These are phyloP conservation scores for Dendroctonus valens DNA, from an alignment of 1,140 invertebrate species.

Conservation along the genomic window DNA sequence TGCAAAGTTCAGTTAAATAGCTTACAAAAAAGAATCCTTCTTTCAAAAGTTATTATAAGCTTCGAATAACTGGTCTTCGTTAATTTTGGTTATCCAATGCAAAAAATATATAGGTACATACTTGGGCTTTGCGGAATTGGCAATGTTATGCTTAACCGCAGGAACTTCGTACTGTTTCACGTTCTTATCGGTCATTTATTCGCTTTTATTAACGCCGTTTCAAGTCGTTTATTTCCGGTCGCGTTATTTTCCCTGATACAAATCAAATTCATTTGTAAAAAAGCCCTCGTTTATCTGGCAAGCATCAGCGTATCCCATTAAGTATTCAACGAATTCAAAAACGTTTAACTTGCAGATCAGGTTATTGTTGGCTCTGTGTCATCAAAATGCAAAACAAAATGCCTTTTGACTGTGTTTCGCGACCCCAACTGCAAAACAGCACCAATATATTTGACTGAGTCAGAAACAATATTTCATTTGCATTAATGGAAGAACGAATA, in stretches of 20 bases:
- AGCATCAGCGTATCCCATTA: conserved; percentile 7
- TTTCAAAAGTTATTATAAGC: too few species aligned
- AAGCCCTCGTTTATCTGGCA: conserved; percentile 12
- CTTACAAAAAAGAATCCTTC: too few species aligned
- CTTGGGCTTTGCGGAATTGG: too few species aligned
- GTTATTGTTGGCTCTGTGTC: conserved; percentile 16
- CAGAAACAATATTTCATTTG: conserved; percentile 20
- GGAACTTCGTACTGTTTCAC: too few species aligned
- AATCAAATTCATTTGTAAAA: conserved; percentile 19
- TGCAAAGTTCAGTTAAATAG: too few species aligned
- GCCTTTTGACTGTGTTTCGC: conserved; percentile 9
- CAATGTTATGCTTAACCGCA: too few species aligned
- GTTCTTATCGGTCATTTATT: too few species aligned
- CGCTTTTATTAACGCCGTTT: too few species aligned
- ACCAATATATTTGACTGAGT: conserved; percentile 11
- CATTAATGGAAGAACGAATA: conserved; percentile 1
- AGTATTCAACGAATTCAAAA: conserved; percentile 20
- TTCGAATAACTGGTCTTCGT: too few species aligned
- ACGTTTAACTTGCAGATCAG: conserved; percentile 23
- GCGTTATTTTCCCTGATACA: conserved; percentile 6
- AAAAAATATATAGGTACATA: too few species aligned
- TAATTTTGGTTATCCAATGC: too few species aligned
- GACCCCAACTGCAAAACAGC: conserved; percentile 12
- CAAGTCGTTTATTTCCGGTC: too few species aligned
- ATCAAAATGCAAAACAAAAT: conserved; percentile 25